Evolutionary conservation across 2,797 vertebrate species (phyloP), one percentile per base, ranked within the genome.

Genomic region (Eulemur albifrons): DNA sequence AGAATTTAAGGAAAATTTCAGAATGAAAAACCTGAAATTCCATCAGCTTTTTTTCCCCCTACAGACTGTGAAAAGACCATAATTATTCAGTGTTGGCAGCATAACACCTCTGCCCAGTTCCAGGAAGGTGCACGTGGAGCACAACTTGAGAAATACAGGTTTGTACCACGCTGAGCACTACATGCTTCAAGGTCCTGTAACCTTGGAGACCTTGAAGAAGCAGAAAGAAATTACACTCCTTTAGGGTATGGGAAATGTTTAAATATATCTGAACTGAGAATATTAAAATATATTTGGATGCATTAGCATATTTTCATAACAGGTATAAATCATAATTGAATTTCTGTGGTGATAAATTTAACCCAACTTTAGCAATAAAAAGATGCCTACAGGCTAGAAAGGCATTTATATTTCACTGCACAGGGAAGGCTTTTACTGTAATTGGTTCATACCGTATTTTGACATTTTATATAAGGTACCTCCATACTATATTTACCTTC

Each of bases 281-380:
- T 87, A 95, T 61, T 83, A 95, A 97, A 96, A 94, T 92, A 95
- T 32, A 94, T 82, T 73, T 96, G 84, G 86, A 57, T 88, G 30
- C 23, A 97, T 92, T 90, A 84, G 38, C 81, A 67, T 95, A 97
- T 96, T 92, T 97, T 96, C 30, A 3, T 95, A 97, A 94, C 67
- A 95, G 88, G 84, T 73, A 94, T 87, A 90, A 97, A 81, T 87
- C 63, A 84, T 63, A 83, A 96, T 6, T 94, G 90, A 93, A 93
- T 93, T 95, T 96, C 86, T 96, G 70, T 80, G 38, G n/a, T 88
- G 80, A 81, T 92, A 97, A 84, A 97, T 94, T 97, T 93, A 95
- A 97, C 59, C 54, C 45, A 95, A 94, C 38, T 92, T 90, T 50
- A 90, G 90, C 90, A 96, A 97, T 90, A 92, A 95, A 96, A 97